Base-by-base conservation (phyloP, 2,888 invertebrate genomes). In the Agrilus cyanescens region DNA sequence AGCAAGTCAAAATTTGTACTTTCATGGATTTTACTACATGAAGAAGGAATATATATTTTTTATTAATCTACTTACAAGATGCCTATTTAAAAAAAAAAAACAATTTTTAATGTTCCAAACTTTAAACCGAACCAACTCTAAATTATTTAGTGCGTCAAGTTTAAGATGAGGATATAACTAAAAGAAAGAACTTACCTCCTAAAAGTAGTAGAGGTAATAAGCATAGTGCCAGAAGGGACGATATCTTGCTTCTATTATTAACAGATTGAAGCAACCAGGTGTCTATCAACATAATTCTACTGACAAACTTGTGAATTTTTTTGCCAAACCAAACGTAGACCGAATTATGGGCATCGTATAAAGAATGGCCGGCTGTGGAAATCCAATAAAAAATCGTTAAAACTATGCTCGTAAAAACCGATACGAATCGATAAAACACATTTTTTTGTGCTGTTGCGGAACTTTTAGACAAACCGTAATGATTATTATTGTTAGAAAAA, bases 151-250 rank as follows among this genome's bases (percentile, higher is more conserved):
- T n/a, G n/a, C n/a, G n/a, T n/a, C n/a, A n/a, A n/a, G n/a, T n/a
- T n/a, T n/a, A n/a, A n/a, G n/a, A n/a, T n/a, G n/a, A n/a, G n/a
- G n/a, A n/a, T n/a, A n/a, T n/a, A n/a, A n/a, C n/a, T 37, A 30
- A 36, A 32, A 47, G 38, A 20, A 41, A 7, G 32, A n/a, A 71
- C 75, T 76, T 61, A 79, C 78, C 78, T 57, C 67, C 66, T 46
- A 76, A 57, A 44, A 78, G 52, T 35, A 77, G 50, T 36, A 77
- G 60, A 1, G 76, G 75, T 51, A 78, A 49, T 13, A 77, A 50
- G 32, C 73, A 62, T 38, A 78, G 49, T 6, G 54, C 51, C 7
- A 57, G 29, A 37, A 66, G 47, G 5, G 45, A 41, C 12, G 48
- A 42, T 4, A 52, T 31, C 39, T 58, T 63, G 54, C 50, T 56